phyloP scores from a whole-genome alignment of 2,888 invertebrate genomes.

The Sycophila texana region DNA sequence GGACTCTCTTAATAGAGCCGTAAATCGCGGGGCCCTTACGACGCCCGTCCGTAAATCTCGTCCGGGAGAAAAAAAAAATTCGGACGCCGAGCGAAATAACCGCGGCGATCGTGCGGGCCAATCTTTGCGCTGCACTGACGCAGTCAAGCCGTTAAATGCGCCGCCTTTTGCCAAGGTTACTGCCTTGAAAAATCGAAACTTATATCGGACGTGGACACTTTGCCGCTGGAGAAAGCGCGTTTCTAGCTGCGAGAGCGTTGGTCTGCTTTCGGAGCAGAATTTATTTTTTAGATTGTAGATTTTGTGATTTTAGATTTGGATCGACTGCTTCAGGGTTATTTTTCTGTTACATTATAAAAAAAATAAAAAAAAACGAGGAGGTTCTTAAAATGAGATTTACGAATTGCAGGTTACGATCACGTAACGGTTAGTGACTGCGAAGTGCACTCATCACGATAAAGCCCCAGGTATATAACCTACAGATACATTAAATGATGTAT shows the following conservation, averaged over 20 bases:
- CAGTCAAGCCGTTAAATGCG: neutral
- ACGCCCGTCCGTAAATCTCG: conserved; percentile 15
- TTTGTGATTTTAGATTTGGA: neutral
- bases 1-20: conserved; percentile 11
- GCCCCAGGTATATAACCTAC: no score
- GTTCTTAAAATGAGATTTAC: neutral
- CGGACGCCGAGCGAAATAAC: conserved; percentile 28
- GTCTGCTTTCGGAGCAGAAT: neutral
- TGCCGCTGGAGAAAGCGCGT: neutral
- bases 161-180: conserved; percentile 12
- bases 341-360: neutral
- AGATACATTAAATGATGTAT: no score
- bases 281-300: neutral
- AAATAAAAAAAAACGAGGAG: neutral
- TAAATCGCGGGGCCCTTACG: conserved; percentile 5
- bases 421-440: no score
- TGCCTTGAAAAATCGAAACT: conserved; percentile 21
- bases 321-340: neutral
- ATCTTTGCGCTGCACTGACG: neutral
- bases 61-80: conserved; percentile 7
- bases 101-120: neutral
- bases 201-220: conserved; percentile 2
- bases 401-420: no score
- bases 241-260: neutral
- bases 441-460: no score